Base-by-base conservation (phyloP, 2,888 invertebrate species). In the Helleia helle region DNA sequence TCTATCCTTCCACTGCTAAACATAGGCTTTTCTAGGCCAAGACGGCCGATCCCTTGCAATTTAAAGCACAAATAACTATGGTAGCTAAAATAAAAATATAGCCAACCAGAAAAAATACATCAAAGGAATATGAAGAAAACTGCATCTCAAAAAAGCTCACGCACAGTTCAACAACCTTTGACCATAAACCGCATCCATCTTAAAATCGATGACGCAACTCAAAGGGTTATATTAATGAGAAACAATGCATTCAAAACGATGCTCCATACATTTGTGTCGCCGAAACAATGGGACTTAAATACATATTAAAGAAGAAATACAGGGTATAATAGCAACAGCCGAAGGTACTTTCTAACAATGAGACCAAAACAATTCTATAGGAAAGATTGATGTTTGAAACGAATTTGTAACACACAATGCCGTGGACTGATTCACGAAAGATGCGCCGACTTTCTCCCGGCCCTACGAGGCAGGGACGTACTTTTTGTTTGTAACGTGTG, bases 371-470 rank as follows among this genome's bases (percentile, higher is more conserved):
- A 48, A 45, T 52, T 57, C 53, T 56, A 59, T 55, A 58, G 57
- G 59, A 64, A 64, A 74, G 74, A 72, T 69, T 71, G 69, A 73
- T 71, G 65, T 54, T 58, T 47, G 52, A 64, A 52, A 66, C 61
- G 62, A 71, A 74, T 74, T 57, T 68, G 67, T 65, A 73, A 70
- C 69, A 56, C 49, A 76, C 70, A 72, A 76, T 67, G 55, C 59
- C 47, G 48, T 58, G 65, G 51, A 56, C 61, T 65, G 59, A 69
- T 71, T 71, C 66, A 65, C 63, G 65, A 73, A 74, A 71, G 68
- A 69, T 64, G 61, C 56, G 59, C 58, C 44, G 61, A 74, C 81
- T 83, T 83, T 83, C 83, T 65, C 80, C 67, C 49, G 71, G 76
- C 79, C 83, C 80, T 81, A 70, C 56, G 50, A 48, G 49, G 50